Conservation (phyloP, 1,140 invertebrate species). For the Cydia fagiglandana region DNA sequence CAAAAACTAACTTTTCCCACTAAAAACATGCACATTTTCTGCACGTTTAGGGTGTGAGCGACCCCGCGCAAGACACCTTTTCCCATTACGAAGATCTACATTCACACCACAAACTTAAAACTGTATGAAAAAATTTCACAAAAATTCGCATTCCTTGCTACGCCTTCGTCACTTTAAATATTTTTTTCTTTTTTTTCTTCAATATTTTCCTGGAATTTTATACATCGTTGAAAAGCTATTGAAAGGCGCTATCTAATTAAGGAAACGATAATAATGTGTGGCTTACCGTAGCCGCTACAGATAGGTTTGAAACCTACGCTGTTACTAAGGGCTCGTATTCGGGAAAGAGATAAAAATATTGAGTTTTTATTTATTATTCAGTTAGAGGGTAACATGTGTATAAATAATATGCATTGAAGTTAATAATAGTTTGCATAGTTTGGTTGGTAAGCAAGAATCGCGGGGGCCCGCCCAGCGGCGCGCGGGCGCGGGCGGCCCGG, state of each 20-base stretch:
- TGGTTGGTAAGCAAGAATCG: constrained; percentile 13
- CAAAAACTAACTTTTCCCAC: constrained; percentile 52
- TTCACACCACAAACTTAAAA: constrained; percentile 8
- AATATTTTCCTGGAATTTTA: constrained; percentile 34
- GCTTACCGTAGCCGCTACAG: background rate
- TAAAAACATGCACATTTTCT: constrained; percentile 57
- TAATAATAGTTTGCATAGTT: constrained; percentile 4
- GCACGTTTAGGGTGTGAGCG: constrained; percentile 55
- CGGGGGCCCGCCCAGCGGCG: constrained; percentile 53
- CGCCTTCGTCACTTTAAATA: constrained; percentile 39
- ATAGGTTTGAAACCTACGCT: constrained; percentile 33
- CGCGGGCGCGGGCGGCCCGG: constrained; percentile 49
- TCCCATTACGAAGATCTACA: constrained; percentile 22
- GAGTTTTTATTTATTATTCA: constrained; percentile 52
- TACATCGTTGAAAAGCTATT: constrained; percentile 32
- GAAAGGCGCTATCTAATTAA: constrained; percentile 41
- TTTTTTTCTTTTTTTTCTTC: constrained; percentile 40
- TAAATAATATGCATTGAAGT: constrained; percentile 37
- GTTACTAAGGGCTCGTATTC: constrained; percentile 19
- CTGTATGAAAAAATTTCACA: constrained; percentile 58
- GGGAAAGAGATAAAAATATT: constrained; percentile 37
- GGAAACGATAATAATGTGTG: constrained; percentile 34
- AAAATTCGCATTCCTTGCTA: constrained; percentile 43
- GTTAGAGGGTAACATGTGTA: constrained; percentile 24
- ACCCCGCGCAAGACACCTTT: constrained; percentile 54